Base-by-base conservation (phyloP, 2,797 vertebrate genomes). In the Sorex maritimensis region DNA sequence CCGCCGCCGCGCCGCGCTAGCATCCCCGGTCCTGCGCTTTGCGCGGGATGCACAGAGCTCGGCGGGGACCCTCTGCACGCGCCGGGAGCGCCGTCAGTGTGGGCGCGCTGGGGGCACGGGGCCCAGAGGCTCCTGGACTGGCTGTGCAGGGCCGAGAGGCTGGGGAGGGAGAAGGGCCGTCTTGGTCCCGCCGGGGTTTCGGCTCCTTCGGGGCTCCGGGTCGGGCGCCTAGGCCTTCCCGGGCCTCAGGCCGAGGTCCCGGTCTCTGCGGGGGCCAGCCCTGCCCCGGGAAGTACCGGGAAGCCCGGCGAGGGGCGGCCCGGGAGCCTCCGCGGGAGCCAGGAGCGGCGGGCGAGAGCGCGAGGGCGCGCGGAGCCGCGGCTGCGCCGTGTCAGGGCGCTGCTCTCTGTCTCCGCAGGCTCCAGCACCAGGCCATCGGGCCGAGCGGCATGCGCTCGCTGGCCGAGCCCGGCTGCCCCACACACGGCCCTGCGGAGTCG, bases 361-460 rank as follows among this genome's bases (percentile, higher is more conserved):
- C 81, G 6, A 3, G 44, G 86, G 87, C 68, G 69, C 34, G 6
- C n/a, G 80, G 69, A 71, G 73, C 65, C 10, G 65, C 28, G 24
- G 65, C 65, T 12, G 87, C 44, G 58, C 86, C 24, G 86, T 75
- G 92, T 97, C 94, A 98, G 96, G 83, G 83, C 96, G 92, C 95
- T 95, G 97, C 94, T 97, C 88, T 96, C 97, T 98, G 97, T 98
- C 92, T 98, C 97, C 98, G 95, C 98, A 99, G 99, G 99, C 99
- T 99, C 97, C 99, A 99, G 98, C 99, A 99, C 98, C 99, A 99
- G 98, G 99, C 99, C 98, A 99, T 99, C 98, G 99, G 99, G 98
- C 99, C 99, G 96, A 99, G 98, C 98, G 99, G 99, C 97, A 99
- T 99, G 99, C 98, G 99, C 98, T 99, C 99, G 97, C 99, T 99